Evolutionary conservation across 2,797 vertebrate genomes (phyloP).

Genomic region (Propithecus deckenii): DNA sequence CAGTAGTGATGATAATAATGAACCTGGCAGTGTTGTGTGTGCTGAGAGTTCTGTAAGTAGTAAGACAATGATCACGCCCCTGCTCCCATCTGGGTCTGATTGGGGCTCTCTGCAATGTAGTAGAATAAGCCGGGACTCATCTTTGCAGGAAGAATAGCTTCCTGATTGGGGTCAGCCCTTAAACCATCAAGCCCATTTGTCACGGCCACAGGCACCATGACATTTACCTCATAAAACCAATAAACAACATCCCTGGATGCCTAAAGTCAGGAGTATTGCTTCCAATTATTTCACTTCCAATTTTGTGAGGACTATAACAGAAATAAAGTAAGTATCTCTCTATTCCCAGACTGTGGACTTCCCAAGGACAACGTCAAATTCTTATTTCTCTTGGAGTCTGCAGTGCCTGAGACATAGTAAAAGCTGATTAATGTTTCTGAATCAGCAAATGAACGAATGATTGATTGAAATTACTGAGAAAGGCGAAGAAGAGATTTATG

Average conservation of each 20-base stretch:
- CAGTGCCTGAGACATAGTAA: neutral
- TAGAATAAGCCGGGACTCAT: neutral
- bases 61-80: too few relatives aligned
- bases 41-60: neutral
- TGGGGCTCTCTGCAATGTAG: fast-evolving
- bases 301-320: neutral
- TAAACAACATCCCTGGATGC: neutral
- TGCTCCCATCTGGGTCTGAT: neutral
- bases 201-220: neutral
- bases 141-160: neutral
- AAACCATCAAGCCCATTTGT: neutral
- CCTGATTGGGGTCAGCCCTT: neutral
- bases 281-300: neutral
- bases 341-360: neutral
- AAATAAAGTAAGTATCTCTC: neutral
- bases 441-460: neutral
- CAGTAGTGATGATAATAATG: neutral
- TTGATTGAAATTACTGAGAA: neutral
- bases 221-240: neutral
- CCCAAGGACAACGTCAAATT: neutral
- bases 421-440: neutral
- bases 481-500: neutral
- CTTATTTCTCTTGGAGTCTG: neutral
- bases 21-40: neutral
- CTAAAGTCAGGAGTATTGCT: neutral